These are phyloP conservation scores for Drosophila novamexicana DNA, from an alignment of 1,140 invertebrate genomes.

Conservation along the genomic window DNA sequence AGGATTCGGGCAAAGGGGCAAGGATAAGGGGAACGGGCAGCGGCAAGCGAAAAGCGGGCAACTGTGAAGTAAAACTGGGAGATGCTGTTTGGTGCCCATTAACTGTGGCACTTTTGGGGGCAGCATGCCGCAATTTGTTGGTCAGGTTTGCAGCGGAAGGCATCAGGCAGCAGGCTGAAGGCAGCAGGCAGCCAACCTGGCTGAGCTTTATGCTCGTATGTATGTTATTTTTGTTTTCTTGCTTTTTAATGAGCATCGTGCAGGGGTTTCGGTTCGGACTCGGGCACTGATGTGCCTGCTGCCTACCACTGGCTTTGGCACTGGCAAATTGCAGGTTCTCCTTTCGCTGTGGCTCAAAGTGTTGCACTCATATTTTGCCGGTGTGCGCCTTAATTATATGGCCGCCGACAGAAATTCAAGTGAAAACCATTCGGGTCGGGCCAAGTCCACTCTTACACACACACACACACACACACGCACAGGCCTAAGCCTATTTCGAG, in stretches of 20 bases:
- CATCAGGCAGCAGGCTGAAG: conserved; percentile 11
- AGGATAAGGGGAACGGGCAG: not conserved
- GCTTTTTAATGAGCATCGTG: conserved; percentile 76
- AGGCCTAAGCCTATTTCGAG: conserved; percentile 75
- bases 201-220: conserved; percentile 32
- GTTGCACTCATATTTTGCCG: conserved; percentile 81
- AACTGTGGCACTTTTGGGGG: conserved; percentile 80
- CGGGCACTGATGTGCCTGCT: not conserved
- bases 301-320: conserved; percentile 8
- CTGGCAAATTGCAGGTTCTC: conserved; percentile 75
- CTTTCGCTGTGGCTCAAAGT: conserved; percentile 51
- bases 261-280: conserved; percentile 31
- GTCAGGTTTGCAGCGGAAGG: conserved; percentile 58
- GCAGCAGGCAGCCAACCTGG: conserved; percentile 17
- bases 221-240: conserved; percentile 49
- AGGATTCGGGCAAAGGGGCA: conserved; percentile 22
- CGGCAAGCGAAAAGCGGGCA: not conserved
- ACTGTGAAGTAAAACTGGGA: conserved; percentile 33
- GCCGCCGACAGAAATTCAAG: conserved; percentile 79
- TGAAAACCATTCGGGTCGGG: conserved; percentile 62
- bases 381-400: conserved; percentile 80
- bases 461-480: not conserved
- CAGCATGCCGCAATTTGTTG: conserved; percentile 73
- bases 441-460: not conserved
- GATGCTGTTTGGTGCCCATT: conserved; percentile 71